These are phyloP conservation scores for Hipparchia sbordonii DNA, from an alignment of 2,888 invertebrate genomes.

Conservation along the genomic window DNA sequence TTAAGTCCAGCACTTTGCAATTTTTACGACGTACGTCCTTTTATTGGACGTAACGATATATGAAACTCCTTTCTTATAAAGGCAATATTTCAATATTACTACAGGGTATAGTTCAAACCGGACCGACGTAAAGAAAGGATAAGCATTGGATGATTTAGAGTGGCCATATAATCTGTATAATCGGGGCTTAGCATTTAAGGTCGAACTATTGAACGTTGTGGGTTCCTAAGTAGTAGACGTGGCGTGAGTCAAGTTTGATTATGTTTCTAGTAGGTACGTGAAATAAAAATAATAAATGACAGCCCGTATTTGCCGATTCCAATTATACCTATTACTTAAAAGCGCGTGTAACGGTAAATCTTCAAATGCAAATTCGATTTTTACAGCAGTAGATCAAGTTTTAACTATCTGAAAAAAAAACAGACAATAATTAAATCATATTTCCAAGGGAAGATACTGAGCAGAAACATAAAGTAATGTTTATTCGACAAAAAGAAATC, in stretches of 20 bases:
- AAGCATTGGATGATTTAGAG: conserved; percentile 76
- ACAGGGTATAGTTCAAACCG: conserved; percentile 77
- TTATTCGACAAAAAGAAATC: too few species aligned
- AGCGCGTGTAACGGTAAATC: too few species aligned
- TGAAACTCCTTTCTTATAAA: conserved; percentile 67
- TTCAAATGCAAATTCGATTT: too few species aligned
- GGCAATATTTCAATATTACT: conserved; percentile 79
- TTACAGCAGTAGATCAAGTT: too few species aligned
- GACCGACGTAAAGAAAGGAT: conserved; percentile 60
- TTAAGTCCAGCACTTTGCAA: conserved; percentile 69
- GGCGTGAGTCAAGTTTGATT: not conserved
- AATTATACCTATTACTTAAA: too few species aligned
- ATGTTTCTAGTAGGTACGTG: not conserved
- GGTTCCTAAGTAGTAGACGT: conserved; percentile 44
- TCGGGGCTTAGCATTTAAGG: conserved; percentile 69
- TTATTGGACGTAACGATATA: conserved; percentile 71
- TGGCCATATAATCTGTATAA: conserved; percentile 75
- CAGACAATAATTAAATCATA: too few species aligned
- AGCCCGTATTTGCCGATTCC: too few species aligned
- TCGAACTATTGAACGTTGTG: conserved; percentile 51
- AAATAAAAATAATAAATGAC: too few species aligned
- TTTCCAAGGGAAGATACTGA: too few species aligned
- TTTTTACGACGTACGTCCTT: conserved; percentile 69
- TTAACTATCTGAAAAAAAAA: too few species aligned
- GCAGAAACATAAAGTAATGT: too few species aligned